phyloP scores from a whole-genome alignment of 2,888 invertebrate species.

The Isoperla grammatica region DNA sequence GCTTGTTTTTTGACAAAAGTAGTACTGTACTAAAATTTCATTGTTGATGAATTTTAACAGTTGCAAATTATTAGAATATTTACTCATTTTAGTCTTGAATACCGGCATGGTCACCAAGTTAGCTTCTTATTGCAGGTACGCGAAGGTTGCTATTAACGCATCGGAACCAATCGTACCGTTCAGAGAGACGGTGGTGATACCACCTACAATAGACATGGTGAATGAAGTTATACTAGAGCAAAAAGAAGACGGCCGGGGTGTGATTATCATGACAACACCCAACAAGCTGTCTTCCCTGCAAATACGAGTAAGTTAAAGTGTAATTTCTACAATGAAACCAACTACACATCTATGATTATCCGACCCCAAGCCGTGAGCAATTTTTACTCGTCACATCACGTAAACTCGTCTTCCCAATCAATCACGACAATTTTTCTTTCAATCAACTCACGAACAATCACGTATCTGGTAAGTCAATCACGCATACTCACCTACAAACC shows the following conservation, averaged over 20 bases:
- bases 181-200: slow-evolving; percentile 83
- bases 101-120: too few relatives aligned
- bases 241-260: slow-evolving; percentile 41
- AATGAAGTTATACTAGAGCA: slow-evolving; percentile 73
- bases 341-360: too few relatives aligned
- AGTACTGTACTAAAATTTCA: not conserved
- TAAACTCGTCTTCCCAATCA: too few relatives aligned
- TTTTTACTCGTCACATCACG: too few relatives aligned
- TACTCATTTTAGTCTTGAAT: slow-evolving; percentile 1
- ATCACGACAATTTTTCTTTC: too few relatives aligned
- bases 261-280: slow-evolving; percentile 56
- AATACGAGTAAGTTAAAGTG: slow-evolving; percentile 43
- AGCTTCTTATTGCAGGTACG: slow-evolving; percentile 61
- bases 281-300: slow-evolving; percentile 66
- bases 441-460: too few relatives aligned
- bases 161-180: slow-evolving; percentile 96
- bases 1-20: not conserved
- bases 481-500: too few relatives aligned
- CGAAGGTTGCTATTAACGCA: slow-evolving; percentile 78
- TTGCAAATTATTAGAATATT: not conserved
- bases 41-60: not conserved
- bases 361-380: too few relatives aligned
- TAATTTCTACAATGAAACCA: too few relatives aligned
- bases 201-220: slow-evolving; percentile 76
- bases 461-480: too few relatives aligned